Conservation (phyloP, 2,888 invertebrate genomes). For the Drosophila vallismaia region DNA sequence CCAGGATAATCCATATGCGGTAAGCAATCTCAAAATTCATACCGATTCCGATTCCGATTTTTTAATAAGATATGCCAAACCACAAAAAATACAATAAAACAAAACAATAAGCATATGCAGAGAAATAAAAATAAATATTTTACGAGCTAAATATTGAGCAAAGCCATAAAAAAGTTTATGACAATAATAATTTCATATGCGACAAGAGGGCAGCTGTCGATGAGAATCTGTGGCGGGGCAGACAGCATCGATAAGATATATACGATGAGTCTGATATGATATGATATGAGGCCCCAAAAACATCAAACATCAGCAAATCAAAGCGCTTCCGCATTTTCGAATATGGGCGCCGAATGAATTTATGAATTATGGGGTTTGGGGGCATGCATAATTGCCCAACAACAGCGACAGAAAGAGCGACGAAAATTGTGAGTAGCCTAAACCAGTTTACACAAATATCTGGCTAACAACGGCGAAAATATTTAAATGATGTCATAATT, state of each 20-base stretch:
- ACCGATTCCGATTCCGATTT: not conserved
- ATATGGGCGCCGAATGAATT: slow-evolving; percentile 66
- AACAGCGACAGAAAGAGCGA: slow-evolving; percentile 25
- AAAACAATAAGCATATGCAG: slow-evolving; percentile 5
- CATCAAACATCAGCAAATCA: slow-evolving; percentile 45
- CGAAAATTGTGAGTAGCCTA: slow-evolving; percentile 59
- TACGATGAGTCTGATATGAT: slow-evolving; percentile 28
- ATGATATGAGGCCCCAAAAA: slow-evolving; percentile 16
- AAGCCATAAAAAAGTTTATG: slow-evolving; percentile 63
- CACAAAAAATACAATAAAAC: slow-evolving; percentile 19
- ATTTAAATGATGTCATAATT: slow-evolving; percentile 80
- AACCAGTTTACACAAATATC: slow-evolving; percentile 68
- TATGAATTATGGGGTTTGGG: slow-evolving; percentile 72
- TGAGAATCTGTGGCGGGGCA: slow-evolving; percentile 25
- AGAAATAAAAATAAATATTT: slow-evolving; percentile 47
- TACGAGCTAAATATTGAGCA: slow-evolving; percentile 63
- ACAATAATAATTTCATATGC: slow-evolving; percentile 42
- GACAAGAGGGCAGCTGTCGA: slow-evolving; percentile 19
- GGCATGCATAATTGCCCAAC: slow-evolving; percentile 67
- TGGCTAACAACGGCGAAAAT: slow-evolving; percentile 64
- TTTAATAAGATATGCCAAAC: slow-evolving; percentile 9
- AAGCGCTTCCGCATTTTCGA: slow-evolving; percentile 71
- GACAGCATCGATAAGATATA: slow-evolving; percentile 56
- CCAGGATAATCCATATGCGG: slow-evolving; percentile 83
- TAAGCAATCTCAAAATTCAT: slow-evolving; percentile 58